Evolutionary conservation across 92 coral and sea anemone species (phyloP), one percentile per base, ranked within the genome.

Genomic region (Micromussa lordhowensis): DNA sequence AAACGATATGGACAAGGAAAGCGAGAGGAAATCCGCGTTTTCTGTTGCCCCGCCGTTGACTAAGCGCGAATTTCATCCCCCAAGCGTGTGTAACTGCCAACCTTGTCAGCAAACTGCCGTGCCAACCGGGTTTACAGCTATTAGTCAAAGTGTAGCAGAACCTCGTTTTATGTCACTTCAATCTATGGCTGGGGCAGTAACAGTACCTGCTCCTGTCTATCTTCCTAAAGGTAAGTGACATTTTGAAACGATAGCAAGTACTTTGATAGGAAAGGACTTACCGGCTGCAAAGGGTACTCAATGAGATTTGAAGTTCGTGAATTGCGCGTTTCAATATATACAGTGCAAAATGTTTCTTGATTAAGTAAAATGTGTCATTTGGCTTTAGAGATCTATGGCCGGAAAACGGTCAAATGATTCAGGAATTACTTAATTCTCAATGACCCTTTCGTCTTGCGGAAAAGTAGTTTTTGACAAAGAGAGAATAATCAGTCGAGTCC

Each of bases 81-180:
- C 96, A 59, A 93, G 85, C 34, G 93, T 95, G 28, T 95, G 98
- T 78, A 91, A 95, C 89, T 95, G 98, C 81, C 98, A 95, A 35
- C 98, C 98, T 6, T 95, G 98, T 74, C 98, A 93, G 80, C 98
- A 95, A 78, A 88, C 91, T 19, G 78, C 95, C 35, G 84, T 92
- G 68, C 19, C 95, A 61, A 61, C 28, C 30, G 94, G 94, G 15
- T 95, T 94, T 86, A 88, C 96, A 5, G 94, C 96, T 34, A 92
- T 95, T 9, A 94, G 95, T 68, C 98, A 95, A 61, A 77, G 91
- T 24, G 94, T 92, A 0, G 75, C 91, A 3, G 97, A 95, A 14
- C 93, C 95, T 8, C 91, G 98, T 19, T 95, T 95, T 72, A 93
- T 95, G 95, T 36, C 98, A 32, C 36, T 95, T 7, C 98, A 95